Evolutionary conservation across 2,888 invertebrate genomes (phyloP), one percentile per base, ranked within the genome.

Genomic region (Cheilosia variabilis): DNA sequence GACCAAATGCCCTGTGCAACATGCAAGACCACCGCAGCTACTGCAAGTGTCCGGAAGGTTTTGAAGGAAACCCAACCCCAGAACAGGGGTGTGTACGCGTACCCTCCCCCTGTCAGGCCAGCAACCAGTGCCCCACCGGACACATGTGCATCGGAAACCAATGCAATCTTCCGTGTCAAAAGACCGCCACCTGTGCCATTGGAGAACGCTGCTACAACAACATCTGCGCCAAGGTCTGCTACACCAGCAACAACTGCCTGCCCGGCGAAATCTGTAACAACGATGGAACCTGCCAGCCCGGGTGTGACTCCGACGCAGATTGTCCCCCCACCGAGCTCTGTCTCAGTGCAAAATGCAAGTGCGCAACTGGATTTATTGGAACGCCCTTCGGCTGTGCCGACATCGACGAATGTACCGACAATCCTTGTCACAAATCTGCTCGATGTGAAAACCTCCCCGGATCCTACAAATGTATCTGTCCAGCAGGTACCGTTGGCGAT

Each of bases 81-180:
- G 96, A 97, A 90, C 97, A 97, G 92, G 97, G 97, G 5, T 98
- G 98, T 90, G 96, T 97, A 6, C 93, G 98, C 88, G 95, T 96
- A 72, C 95, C 97, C n/a, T 93, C 94, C 50, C 90, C 93, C 19
- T 98, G 98, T 89, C 92, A 93, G 45, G 93, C 94, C 80, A 94
- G 95, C 45, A 93, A 94, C 62, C 95, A 97, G 88, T 98, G 98
- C 89, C 96, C 96, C 4, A 93, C 93, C 55, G 95, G 95, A 63
- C 96, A 97, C 88, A 94, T 95, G 93, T 98, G 98, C 90, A 95
- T 96, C 52, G 95, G 94, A 19, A 95, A 95, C 65, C 94, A 95
- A 88, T 98, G 98, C 89, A 96, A 95, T 90, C 94, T 96, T 45
- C 95, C 96, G 4, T 98, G 98, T 89, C 93, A 94, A 87, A 95